These are phyloP conservation scores for Steatocranus sp. DNA, from an alignment of 2,797 vertebrate genomes.

Conservation along the genomic window DNA sequence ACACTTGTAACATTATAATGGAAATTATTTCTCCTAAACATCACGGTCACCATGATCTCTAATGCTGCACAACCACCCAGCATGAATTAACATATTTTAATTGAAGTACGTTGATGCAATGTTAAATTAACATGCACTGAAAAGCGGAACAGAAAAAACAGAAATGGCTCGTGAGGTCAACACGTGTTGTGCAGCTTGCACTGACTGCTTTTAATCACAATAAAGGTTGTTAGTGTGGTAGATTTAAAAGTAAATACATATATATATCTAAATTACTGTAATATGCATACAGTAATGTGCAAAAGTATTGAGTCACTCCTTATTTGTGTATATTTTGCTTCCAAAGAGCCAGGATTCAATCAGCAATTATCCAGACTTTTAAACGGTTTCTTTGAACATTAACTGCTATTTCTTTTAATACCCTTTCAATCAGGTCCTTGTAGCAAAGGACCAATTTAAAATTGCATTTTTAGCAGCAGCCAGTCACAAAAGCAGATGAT, in stretches of 20 bases:
- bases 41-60: not conserved
- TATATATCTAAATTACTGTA: not conserved
- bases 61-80: not conserved
- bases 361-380: not conserved
- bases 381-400: not conserved
- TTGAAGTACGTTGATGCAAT: slow-evolving; percentile 8
- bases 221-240: not conserved
- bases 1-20: not conserved
- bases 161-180: not conserved
- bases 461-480: not conserved
- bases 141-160: slow-evolving; percentile 2
- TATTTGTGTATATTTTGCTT: not conserved
- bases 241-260: too few relatives aligned
- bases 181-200: not conserved
- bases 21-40: not conserved
- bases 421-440: not conserved
- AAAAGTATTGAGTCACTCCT: not conserved
- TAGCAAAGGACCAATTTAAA: not conserved
- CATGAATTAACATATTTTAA: slow-evolving; percentile 34
- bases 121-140: slow-evolving; percentile 9
- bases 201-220: not conserved
- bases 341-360: not conserved
- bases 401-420: rapidly evolving
- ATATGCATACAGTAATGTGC: not conserved
- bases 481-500: not conserved